Conservation (phyloP, 1,140 invertebrate species). For the Theocolax elegans region DNA sequence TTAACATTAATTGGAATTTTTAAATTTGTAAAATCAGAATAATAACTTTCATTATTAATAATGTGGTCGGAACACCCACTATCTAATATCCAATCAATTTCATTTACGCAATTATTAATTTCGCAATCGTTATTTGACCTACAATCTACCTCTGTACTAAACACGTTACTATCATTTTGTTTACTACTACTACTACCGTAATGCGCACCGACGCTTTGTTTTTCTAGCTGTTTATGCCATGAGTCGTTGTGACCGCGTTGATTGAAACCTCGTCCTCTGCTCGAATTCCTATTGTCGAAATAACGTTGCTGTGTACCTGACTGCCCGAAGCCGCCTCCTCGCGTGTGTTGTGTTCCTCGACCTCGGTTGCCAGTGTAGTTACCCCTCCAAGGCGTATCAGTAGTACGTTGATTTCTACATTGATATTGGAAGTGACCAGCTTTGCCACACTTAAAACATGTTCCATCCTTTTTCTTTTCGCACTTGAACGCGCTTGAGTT, state of each 20-base stretch:
- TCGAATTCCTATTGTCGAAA: background rate
- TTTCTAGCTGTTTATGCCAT: background rate
- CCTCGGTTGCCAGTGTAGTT: too few relatives aligned
- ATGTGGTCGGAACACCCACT: constrained; percentile 13
- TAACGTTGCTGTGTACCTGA: background rate
- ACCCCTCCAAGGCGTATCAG: background rate
- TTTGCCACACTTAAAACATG: constrained; percentile 13
- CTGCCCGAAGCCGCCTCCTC: background rate
- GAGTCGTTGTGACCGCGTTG: too few relatives aligned
- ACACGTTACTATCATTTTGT: background rate
- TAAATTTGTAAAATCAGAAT: too few relatives aligned
- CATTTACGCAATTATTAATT: too few relatives aligned
- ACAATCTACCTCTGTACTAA: background rate
- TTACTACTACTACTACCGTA: too few relatives aligned
- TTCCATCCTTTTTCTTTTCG: background rate
- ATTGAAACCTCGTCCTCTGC: background rate
- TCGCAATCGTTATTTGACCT: too few relatives aligned
- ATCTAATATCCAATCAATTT: constrained; percentile 8
- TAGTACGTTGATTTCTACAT: background rate
- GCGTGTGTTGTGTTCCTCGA: background rate
- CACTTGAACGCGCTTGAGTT: background rate
- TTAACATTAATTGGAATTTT: constrained; percentile 35
- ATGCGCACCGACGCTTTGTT: background rate
- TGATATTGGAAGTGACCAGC: background rate
- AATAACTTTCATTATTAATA: background rate